A percentile compares a stretch with the other conserved stretches of the same genome.
These are phyloP conservation scores for Anableps anableps DNA, from an alignment of 2,797 vertebrate genomes.

Conservation along the genomic window DNA sequence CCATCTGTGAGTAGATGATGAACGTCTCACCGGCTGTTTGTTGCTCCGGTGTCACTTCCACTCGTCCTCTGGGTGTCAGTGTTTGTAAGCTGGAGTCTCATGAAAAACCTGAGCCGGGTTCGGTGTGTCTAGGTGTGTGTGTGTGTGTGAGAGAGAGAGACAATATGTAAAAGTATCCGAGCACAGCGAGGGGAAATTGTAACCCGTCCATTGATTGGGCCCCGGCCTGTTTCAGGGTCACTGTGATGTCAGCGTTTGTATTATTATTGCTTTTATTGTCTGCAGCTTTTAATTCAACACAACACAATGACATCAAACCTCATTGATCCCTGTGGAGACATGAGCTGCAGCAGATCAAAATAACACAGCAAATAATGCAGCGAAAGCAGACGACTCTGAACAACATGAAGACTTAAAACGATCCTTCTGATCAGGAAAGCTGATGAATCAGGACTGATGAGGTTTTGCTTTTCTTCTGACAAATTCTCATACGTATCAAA, in stretches of 20 bases:
- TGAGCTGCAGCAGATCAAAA: constrained; percentile 42
- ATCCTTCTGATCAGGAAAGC: neutral
- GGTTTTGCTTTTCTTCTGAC: too few relatives aligned
- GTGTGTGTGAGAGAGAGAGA: neutral
- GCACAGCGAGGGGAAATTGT: constrained; percentile 57
- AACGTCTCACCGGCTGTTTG: constrained; percentile 52
- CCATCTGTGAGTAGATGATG: constrained; percentile 33
- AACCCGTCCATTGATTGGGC: constrained; percentile 53
- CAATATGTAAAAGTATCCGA: constrained; percentile 59
- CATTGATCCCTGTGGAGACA: constrained; percentile 49
- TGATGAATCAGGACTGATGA: neutral
- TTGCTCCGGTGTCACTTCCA: constrained; percentile 54
- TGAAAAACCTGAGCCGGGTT: constrained; percentile 28
- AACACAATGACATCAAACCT: constrained; percentile 54
- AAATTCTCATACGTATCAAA: neutral
- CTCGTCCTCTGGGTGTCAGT: constrained; percentile 73
- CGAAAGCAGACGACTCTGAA: neutral
- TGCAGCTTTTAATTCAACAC: constrained; percentile 63
- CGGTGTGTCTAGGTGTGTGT: constrained; percentile 12
- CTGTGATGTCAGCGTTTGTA: constrained; percentile 72
- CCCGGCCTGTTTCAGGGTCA: constrained; percentile 59
- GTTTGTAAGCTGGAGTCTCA: constrained; percentile 70
- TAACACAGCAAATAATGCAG: constrained; percentile 23
- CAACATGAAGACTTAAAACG: neutral
- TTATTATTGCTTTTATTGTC: constrained; percentile 71